A percentile compares a stretch with the other conserved stretches of the same genome.
phyloP scores from a whole-genome alignment of 2,113 vertebrate species.

The Propithecus coquereli region DNA sequence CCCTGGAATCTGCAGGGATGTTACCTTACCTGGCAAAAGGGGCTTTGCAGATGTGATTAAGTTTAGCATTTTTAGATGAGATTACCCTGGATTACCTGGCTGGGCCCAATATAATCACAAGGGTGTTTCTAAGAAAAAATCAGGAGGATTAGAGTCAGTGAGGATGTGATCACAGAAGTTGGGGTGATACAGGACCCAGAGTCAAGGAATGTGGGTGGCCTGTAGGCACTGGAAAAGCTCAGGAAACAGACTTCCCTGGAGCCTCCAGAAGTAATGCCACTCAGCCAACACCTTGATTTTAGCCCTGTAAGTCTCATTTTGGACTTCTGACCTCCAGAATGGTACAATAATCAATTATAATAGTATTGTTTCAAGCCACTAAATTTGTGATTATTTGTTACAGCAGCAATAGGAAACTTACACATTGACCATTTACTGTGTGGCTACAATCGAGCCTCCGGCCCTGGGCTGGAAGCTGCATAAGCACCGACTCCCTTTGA shows the following conservation, averaged over 20 bases:
- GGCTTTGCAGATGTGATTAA: not conserved
- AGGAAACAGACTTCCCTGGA: not conserved
- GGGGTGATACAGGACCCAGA: not conserved
- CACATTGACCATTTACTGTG: not conserved
- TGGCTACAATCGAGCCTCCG: not conserved
- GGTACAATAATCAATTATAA: not conserved
- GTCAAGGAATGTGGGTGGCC: not conserved
- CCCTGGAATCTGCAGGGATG: not conserved
- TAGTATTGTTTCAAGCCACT: not conserved
- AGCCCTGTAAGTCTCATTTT: not conserved
- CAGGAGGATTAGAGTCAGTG: not conserved
- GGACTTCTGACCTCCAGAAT: not conserved
- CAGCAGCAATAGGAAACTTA: not conserved
- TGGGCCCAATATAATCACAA: not conserved
- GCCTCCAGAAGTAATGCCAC: not conserved
- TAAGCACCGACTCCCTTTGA: not conserved
- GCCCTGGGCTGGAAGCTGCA: not conserved
- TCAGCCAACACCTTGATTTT: not conserved
- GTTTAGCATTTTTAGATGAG: not conserved
- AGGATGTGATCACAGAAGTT: not conserved
- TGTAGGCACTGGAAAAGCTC: not conserved
- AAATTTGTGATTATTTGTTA: not conserved
- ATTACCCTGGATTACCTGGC: not conserved
- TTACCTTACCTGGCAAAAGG: not conserved
- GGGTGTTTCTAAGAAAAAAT: not conserved